Conservation (phyloP, 2,113 vertebrate genomes). For the Candoia aspera region DNA sequence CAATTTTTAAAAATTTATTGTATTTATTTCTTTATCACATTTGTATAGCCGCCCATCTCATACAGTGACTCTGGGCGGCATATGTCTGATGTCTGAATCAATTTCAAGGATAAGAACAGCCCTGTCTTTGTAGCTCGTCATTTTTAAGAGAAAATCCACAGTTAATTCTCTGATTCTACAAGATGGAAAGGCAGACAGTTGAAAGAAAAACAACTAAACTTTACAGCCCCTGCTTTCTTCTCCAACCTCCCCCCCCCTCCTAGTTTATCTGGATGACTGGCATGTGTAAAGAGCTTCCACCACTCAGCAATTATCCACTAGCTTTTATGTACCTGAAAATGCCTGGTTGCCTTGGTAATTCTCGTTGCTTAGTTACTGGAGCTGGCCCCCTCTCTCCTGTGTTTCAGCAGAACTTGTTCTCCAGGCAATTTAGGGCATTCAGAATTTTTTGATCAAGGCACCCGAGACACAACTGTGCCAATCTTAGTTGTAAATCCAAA, state of each 20-base stretch:
- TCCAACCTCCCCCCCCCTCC: too few species aligned
- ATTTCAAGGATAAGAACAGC: background rate
- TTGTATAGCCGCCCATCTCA: background rate
- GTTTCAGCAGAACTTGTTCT: background rate
- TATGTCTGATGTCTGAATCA: background rate
- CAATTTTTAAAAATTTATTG: background rate
- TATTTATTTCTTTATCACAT: background rate
- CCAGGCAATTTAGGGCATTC: background rate
- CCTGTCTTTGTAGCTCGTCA: background rate
- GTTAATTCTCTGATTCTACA: background rate
- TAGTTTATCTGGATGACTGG: background rate
- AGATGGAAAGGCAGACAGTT: background rate
- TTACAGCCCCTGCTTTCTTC: background rate
- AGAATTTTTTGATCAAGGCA: background rate
- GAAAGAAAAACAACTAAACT: background rate
- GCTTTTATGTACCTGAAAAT: constrained; percentile 10
- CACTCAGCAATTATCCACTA: background rate
- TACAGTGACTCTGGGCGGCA: background rate
- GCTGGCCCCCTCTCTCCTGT: background rate
- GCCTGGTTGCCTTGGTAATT: constrained; percentile 9
- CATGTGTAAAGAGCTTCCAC: background rate
- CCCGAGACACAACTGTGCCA: background rate
- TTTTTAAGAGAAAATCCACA: background rate
- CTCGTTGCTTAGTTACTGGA: constrained; percentile 18
- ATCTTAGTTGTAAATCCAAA: background rate